These are phyloP conservation scores for Cladopsammia gracilis DNA, from an alignment of 64 coral and sea anemone genomes.

Conservation along the genomic window DNA sequence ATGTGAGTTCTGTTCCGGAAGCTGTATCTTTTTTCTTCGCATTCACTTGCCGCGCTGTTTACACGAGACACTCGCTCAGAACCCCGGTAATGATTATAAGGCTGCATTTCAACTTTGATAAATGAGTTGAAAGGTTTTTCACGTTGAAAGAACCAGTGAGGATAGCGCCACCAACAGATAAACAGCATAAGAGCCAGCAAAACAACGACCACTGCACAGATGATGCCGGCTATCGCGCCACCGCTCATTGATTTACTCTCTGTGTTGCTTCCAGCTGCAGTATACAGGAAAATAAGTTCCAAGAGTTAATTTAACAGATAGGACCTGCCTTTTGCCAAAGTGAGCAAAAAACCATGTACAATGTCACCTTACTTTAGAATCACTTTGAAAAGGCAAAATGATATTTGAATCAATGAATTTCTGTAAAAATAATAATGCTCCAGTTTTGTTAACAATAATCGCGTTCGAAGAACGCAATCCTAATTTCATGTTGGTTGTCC, in stretches of 20 bases:
- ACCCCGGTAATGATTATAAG: slow-evolving; percentile 27
- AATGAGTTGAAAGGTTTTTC: slow-evolving; percentile 85
- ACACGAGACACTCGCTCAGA: slow-evolving; percentile 49
- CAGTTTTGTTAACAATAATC: too few species aligned
- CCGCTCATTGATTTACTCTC: not conserved
- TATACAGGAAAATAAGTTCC: not conserved
- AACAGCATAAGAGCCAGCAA: slow-evolving; percentile 44
- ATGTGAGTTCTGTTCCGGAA: not conserved
- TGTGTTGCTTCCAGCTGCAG: not conserved
- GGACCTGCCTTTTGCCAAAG: too few species aligned
- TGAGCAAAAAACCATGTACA: too few species aligned
- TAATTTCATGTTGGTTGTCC: too few species aligned
- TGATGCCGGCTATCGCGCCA: slow-evolving; percentile 81
- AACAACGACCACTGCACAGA: slow-evolving; percentile 66
- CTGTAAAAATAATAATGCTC: too few species aligned
- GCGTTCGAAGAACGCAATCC: too few species aligned
- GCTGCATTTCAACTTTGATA: slow-evolving; percentile 83
- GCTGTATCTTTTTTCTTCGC: slow-evolving; percentile 60
- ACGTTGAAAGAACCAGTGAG: slow-evolving; percentile 62
- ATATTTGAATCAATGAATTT: too few species aligned
- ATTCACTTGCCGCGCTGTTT: slow-evolving; percentile 24
- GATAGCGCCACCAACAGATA: slow-evolving; percentile 78
- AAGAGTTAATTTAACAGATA: too few species aligned
- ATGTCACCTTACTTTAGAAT: too few species aligned
- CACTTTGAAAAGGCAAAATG: too few species aligned